Percentiles rank a stretch among this genome's conserved stretches.
These are phyloP conservation scores for Phrynocephalus vlangalii DNA, from an alignment of 2,797 vertebrate genomes.

Conservation along the genomic window DNA sequence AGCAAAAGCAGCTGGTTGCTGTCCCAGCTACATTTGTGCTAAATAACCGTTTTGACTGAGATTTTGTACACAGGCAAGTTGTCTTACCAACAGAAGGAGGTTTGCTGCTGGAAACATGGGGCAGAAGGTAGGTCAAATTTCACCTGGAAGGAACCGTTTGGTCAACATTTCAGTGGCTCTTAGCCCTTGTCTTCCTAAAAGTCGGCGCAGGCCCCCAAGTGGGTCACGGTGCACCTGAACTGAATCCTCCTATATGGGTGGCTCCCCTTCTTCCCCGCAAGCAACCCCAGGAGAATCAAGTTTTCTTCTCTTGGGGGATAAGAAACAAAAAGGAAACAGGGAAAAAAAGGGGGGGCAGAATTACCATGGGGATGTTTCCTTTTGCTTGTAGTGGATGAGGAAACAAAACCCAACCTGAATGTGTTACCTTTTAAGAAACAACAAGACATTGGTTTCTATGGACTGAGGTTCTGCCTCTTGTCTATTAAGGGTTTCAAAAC, in stretches of 20 bases:
- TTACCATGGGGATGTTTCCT: constrained; percentile 34
- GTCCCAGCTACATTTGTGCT: constrained; percentile 78
- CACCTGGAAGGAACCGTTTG: constrained; percentile 64
- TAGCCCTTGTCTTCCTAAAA: constrained; percentile 77
- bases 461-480: constrained; percentile 50
- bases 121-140: constrained; percentile 52
- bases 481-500: constrained; percentile 58
- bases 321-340: not conserved
- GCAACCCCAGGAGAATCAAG: constrained; percentile 54
- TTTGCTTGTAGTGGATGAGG: constrained; percentile 45
- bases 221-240: constrained; percentile 56
- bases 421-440: constrained; percentile 49
- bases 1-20: constrained; percentile 77
- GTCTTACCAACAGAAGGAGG: constrained; percentile 73
- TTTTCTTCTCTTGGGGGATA: not conserved
- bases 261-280: constrained; percentile 40
- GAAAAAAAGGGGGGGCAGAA: not conserved
- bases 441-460: constrained; percentile 24
- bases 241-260: constrained; percentile 62
- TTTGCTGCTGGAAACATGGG: rapidly evolving
- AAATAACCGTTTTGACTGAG: constrained; percentile 78
- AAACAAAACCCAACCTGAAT: not conserved
- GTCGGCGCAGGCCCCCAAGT: constrained; percentile 62
- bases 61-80: constrained; percentile 77
- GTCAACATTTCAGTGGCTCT: constrained; percentile 72